A percentile compares a stretch with the other conserved stretches of the same genome.
Conservation (phyloP, 2,888 invertebrate genomes). For the Hypercompe scribonia region DNA sequence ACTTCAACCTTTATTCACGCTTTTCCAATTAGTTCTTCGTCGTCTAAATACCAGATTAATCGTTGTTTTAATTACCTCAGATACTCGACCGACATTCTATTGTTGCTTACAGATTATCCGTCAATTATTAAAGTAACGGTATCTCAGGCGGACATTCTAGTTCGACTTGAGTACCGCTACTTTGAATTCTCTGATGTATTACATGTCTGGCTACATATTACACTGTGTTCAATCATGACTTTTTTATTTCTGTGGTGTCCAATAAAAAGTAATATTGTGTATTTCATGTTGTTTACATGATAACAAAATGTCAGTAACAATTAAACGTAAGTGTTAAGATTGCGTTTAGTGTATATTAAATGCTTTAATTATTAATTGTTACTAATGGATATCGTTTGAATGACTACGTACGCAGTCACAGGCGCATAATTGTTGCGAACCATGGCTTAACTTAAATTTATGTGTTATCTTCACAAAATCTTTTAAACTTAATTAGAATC, state of each 20-base stretch:
- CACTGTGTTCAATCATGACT: background rate
- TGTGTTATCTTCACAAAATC: background rate
- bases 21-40: slow-evolving; percentile 3
- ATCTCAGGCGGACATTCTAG: slow-evolving; percentile 77
- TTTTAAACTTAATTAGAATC: background rate
- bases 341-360: background rate
- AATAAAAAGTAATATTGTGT: background rate
- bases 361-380: background rate
- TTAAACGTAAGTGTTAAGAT: background rate
- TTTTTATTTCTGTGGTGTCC: background rate
- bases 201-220: slow-evolving; percentile 17
- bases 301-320: background rate
- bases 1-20: background rate
- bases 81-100: slow-evolving; percentile 52
- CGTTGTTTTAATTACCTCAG: slow-evolving; percentile 34
- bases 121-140: slow-evolving; percentile 79
- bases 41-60: slow-evolving; percentile 29
- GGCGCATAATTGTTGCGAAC: no score
- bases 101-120: slow-evolving; percentile 59
- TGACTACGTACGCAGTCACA: background rate
- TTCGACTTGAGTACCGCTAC: slow-evolving; percentile 77
- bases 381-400: background rate
- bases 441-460: background rate
- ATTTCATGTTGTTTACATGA: background rate
- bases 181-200: slow-evolving; percentile 66